Evolutionary conservation across 1,140 invertebrate genomes (phyloP).

Genomic region (Trachymyrmex septentrionalis): DNA sequence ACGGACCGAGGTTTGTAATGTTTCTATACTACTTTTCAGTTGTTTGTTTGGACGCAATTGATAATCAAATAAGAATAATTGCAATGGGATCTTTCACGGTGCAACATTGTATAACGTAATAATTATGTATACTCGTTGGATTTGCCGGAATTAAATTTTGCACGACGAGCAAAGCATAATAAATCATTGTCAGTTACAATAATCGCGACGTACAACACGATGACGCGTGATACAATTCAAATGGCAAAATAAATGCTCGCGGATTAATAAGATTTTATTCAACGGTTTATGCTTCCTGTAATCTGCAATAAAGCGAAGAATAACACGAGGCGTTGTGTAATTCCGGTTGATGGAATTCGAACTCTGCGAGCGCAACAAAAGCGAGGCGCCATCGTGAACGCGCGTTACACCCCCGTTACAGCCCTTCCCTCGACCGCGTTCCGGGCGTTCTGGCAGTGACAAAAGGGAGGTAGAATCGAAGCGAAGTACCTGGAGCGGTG

Average conservation of each 20-base stretch:
- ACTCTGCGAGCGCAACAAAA: conserved; percentile 40
- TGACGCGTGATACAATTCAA: conserved; percentile 6
- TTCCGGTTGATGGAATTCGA: conserved; percentile 51
- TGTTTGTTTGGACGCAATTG: conserved; percentile 39
- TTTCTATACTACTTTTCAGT: conserved; percentile 30
- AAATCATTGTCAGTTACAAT: conserved; percentile 22
- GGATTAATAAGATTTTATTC: conserved; percentile 51
- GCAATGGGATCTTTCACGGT: neutral
- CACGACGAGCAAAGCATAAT: neutral
- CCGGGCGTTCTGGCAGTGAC: conserved; percentile 49
- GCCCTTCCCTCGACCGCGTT: neutral
- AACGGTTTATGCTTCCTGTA: neutral
- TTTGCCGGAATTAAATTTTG: conserved; percentile 24
- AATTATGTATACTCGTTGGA: conserved; percentile 1
- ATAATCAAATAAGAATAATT: conserved; percentile 42
- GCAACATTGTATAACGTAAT: neutral
- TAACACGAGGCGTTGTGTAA: conserved; percentile 42
- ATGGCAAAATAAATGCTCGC: conserved; percentile 29
- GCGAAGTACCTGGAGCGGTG: conserved; percentile 50
- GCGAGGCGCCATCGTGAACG: conserved; percentile 38
- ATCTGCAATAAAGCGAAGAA: conserved; percentile 20
- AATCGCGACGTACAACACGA: neutral
- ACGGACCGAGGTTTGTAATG: neutral
- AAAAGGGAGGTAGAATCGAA: conserved; percentile 59
- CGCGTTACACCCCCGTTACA: conserved; percentile 29